Base-by-base conservation (phyloP, 2,797 vertebrate species). In the Hapalemur alaotrensis region DNA sequence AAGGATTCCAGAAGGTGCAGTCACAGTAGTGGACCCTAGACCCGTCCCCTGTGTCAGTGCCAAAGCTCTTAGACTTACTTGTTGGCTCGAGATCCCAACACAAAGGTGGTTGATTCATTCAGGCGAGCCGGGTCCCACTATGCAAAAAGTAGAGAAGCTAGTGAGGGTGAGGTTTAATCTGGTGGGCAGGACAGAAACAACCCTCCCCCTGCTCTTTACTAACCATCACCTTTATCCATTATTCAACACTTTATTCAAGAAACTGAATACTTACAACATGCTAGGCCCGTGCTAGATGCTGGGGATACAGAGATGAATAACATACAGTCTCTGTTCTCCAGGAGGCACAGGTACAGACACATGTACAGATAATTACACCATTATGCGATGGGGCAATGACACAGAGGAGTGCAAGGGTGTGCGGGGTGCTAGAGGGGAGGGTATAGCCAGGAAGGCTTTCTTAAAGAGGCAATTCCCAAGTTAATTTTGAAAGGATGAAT, bases 21-120 rank as follows among this genome's bases (percentile, higher is more conserved):
- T 54, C 17, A 84, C 13, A 4, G 28, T 23, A 38, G 41, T 46
- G 38, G 57, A 78, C 15, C 48, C 69, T 5, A 20, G 35, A 86
- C 46, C 7, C 32, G 6, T 20, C 61, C 54, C 28, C 14, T 4
- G 28, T 32, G 13, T 50, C 20, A 54, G 28, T 22, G 35, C 43
- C 65, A 81, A 73, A 59, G 52, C 43, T 67, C 92, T 0, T 0
- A 57, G 94, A 98, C 99, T 99, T 98, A 99, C 99, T 99, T 99
- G 98, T 99, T 99, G 84, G 99, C 99, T 98, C 99, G 99, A 96
- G 99, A 99, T 87, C 99, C 99, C 28, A 99, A 99, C 93, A 99
- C 99, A 97, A 99, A 99, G 3, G 99, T 99, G 93, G 99, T 99
- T 93, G 98, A 97, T 28, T 99, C 99, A 32, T 97, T 99, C 95